Percentiles rank a stretch among this genome's conserved stretches.
These are phyloP conservation scores for Dendrolimus kikuchii DNA, from an alignment of 1,140 invertebrate species.

Conservation along the genomic window DNA sequence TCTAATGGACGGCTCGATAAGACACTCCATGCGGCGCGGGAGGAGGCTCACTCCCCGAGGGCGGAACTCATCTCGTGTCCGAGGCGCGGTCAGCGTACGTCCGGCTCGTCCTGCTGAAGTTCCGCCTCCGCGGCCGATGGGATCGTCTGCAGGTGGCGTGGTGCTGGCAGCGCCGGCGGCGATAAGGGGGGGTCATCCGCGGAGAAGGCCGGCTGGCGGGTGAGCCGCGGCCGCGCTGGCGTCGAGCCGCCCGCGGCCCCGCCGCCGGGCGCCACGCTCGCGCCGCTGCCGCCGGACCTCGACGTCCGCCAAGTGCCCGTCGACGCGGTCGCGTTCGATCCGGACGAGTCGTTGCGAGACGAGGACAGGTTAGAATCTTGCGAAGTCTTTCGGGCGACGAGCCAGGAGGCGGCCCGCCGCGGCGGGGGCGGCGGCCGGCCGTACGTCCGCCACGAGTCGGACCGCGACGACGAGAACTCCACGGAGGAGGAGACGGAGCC, in stretches of 20 bases:
- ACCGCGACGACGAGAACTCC: constrained; percentile 88
- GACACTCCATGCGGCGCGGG: constrained; percentile 12
- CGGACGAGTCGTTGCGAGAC: constrained; percentile 90
- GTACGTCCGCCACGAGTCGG: constrained; percentile 86
- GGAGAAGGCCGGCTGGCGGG: constrained; percentile 82
- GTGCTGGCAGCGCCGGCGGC: constrained; percentile 74
- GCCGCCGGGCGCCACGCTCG: constrained; percentile 85
- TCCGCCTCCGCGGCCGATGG: constrained; percentile 87
- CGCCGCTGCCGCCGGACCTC: constrained; percentile 78
- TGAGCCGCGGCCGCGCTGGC: constrained; percentile 72
- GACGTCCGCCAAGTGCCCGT: constrained; percentile 90
- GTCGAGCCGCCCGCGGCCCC: constrained; percentile 13
- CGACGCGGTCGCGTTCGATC: constrained; percentile 87
- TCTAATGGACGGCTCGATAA: constrained; percentile 31
- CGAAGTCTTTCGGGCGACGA: constrained; percentile 89
- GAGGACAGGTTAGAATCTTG: constrained; percentile 92
- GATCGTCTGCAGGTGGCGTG: constrained; percentile 80
- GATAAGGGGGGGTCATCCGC: constrained; percentile 80
- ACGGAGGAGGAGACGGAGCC: constrained; percentile 90
- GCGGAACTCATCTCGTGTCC: background rate
- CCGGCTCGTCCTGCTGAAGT: constrained; percentile 78
- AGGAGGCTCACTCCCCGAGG: background rate
- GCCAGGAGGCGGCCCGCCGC: constrained; percentile 86
- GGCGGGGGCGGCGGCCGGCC: constrained; percentile 85
- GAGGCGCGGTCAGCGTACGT: constrained; percentile 24